Percentiles rank a stretch among this genome's conserved stretches.
Conservation (phyloP, 2,797 vertebrate species). For the Podargus strigoides region DNA sequence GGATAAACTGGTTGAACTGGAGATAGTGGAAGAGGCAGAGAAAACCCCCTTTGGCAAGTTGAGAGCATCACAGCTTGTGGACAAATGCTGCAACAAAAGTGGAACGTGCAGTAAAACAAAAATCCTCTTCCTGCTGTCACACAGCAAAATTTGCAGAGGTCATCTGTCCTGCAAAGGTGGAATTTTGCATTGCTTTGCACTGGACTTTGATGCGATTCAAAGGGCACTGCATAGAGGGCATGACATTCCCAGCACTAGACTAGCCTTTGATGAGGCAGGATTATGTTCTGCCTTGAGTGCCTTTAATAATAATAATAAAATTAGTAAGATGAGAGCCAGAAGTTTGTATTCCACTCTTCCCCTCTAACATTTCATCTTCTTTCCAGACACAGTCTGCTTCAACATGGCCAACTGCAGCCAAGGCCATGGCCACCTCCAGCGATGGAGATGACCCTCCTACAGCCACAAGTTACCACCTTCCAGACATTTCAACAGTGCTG, state of each 20-base stretch:
- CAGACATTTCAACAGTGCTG: not conserved
- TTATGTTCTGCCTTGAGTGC: rapidly evolving
- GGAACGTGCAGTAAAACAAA: not conserved
- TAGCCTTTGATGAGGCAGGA: not conserved
- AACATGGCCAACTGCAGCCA: not conserved
- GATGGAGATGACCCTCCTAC: too few relatives aligned
- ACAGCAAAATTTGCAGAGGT: not conserved
- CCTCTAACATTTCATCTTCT: not conserved
- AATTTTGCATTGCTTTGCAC: not conserved
- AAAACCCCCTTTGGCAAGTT: not conserved
- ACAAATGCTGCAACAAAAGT: rapidly evolving
- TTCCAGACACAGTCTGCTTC: not conserved
- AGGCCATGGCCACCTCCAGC: rapidly evolving
- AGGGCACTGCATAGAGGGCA: rapidly evolving
- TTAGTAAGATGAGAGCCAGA: not conserved
- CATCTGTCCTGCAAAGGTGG: not conserved
- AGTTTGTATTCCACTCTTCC: not conserved
- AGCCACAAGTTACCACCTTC: not conserved
- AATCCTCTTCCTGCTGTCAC: not conserved
- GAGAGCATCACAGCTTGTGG: not conserved
- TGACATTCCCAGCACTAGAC: not conserved
- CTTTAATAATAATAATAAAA: not conserved
- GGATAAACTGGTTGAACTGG: not conserved
- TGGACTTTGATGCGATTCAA: not conserved
- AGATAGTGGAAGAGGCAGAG: not conserved